Evolutionary conservation across 2,113 vertebrate species (phyloP).

Genomic region (Suncus etruscus): DNA sequence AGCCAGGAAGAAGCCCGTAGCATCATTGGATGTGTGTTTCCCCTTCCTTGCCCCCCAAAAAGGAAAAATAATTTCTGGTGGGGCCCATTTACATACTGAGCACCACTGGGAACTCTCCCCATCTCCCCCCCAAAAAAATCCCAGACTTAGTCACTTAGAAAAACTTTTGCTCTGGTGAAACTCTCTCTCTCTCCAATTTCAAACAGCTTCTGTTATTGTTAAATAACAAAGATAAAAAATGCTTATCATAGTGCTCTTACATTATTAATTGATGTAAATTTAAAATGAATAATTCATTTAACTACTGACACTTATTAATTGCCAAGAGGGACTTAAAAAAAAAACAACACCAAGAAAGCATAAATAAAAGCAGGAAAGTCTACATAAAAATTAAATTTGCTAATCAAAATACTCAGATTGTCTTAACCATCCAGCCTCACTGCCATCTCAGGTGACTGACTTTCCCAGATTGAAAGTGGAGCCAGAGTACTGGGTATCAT

Average conservation of each 20-base stretch:
- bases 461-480: too few relatives aligned
- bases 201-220: conserved; percentile 6
- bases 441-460: neutral
- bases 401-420: neutral
- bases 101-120: too few relatives aligned
- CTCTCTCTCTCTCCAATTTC: neutral
- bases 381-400: neutral
- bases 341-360: neutral
- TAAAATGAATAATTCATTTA: conserved; percentile 54
- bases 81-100: too few relatives aligned
- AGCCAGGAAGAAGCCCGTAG: too few relatives aligned
- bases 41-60: too few relatives aligned
- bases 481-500: neutral
- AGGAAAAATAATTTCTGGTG: too few relatives aligned
- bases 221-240: neutral
- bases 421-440: neutral
- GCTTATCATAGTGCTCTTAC: neutral
- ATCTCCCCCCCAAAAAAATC: too few relatives aligned
- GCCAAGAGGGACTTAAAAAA: conserved; percentile 12
- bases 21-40: too few relatives aligned
- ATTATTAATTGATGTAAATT: neutral
- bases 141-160: neutral
- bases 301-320: neutral
- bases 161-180: conserved; percentile 16
- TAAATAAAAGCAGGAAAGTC: neutral